Evolutionary conservation across 1,140 invertebrate genomes (phyloP), one percentile per base, ranked within the genome.

Genomic region (Ceratosolen fusciceps): DNA sequence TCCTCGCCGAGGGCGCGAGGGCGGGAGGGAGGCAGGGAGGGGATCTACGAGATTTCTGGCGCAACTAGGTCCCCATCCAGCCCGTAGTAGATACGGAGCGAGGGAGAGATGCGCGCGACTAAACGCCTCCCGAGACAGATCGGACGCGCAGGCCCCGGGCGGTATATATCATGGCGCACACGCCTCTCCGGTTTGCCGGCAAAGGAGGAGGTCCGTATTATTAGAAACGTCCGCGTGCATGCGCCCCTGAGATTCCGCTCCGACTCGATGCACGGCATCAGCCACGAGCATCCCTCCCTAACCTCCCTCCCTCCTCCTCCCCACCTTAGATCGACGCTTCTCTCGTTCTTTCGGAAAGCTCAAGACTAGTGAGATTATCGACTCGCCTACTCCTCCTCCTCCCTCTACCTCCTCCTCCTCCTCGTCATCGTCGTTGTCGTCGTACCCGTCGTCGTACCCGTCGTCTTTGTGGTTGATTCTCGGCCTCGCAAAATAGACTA

Each of bases 81-180:
- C 0, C n/a, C 12, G 39, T 43, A 43, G 65, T 43, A 2, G 29
- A n/a, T 24, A 29, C 8, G 49, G 43, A 21, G n/a, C 24, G 54
- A 52, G 52, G 21, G 24, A 21, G 3, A 16, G 52, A 54, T n/a
- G 29, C 14, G 21, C 12, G 85, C 83, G 83, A 86, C 79, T 83
- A 80, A 87, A 86, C 83, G 86, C 74, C 75, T 83, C n/a, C 83
- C 85, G 83, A 83, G 84, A 83, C 80, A 82, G 86, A 88, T 84
- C 83, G 84, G 68, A 83, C 83, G 73, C 80, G 82, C 86, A 60
- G 58, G 58, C 29, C 58, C n/a, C 26, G 19, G 54, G n/a, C 71
- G 84, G 85, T 89, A 87, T n/a, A n/a, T 85, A 88, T 89, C 88
- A 89, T 74, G 73, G 80, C 24, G 58, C 58, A 75, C 73, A 75